phyloP scores from a whole-genome alignment of 2,113 vertebrate species.

The Chunga burmeisteri region DNA sequence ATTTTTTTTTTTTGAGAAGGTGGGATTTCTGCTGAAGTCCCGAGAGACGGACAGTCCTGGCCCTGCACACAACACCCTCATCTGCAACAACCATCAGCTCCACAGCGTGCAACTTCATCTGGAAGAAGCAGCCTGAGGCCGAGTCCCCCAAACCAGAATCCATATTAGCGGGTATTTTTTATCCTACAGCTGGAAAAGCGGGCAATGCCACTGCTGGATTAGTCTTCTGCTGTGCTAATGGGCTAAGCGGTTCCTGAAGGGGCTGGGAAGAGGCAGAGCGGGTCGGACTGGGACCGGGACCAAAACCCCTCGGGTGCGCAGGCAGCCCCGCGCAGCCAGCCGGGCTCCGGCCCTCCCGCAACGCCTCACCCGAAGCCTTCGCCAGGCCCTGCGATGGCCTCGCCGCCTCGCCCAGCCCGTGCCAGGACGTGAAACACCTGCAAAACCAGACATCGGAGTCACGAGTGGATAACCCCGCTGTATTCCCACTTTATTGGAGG shows the following conservation, averaged over 20 bases:
- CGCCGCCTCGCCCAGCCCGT: rapidly evolving
- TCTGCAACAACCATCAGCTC: background rate
- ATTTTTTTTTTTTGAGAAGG: background rate
- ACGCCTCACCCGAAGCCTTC: rapidly evolving
- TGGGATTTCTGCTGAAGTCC: background rate
- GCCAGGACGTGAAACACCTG: rapidly evolving
- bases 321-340: rapidly evolving
- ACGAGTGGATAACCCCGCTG: background rate
- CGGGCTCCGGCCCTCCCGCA: rapidly evolving
- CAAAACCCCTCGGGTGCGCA: rapidly evolving
- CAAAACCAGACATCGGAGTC: background rate
- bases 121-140: background rate
- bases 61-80: background rate
- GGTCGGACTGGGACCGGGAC: too few relatives aligned
- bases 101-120: background rate
- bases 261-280: background rate
- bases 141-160: background rate
- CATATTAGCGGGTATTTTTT: background rate
- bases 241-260: background rate
- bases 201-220: background rate
- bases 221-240: background rate
- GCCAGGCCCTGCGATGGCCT: rapidly evolving
- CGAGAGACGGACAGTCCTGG: background rate
- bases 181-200: background rate
- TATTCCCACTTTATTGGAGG: background rate